A percentile compares a stretch with the other conserved stretches of the same genome.
Conservation (phyloP, 2,113 vertebrate genomes). For the Charina bottae region DNA sequence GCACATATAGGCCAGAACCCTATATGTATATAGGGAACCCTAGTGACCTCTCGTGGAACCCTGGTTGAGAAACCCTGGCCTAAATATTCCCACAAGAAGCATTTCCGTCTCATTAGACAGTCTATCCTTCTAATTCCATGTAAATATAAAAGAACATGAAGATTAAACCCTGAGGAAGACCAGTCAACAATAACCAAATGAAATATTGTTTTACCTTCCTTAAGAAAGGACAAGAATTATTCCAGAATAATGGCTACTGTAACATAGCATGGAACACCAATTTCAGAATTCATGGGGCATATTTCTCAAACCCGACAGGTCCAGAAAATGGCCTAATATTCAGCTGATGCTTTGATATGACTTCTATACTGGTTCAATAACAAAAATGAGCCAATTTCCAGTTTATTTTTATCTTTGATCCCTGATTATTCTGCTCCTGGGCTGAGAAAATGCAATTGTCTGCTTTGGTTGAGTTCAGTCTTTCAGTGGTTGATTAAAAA, state of each 20-base stretch:
- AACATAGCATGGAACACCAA: neutral
- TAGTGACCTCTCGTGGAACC: no score
- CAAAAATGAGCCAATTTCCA: neutral
- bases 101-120: neutral
- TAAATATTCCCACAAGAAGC: neutral
- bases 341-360: constrained; percentile 4
- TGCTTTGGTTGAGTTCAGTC: neutral
- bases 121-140: neutral
- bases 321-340: neutral
- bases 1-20: no score
- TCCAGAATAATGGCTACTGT: neutral
- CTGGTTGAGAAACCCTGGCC: no score
- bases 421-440: neutral
- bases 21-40: no score
- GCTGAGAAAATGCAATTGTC: neutral
- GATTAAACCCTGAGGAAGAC: neutral
- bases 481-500: constrained; percentile 54
- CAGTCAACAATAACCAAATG: neutral
- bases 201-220: neutral
- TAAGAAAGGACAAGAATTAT: neutral
- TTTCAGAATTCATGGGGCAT: neutral
- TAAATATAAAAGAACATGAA: neutral
- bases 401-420: neutral
- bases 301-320: neutral
- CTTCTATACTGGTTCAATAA: neutral